Percentiles rank a stretch among this genome's conserved stretches.
Evolutionary conservation across 2,888 invertebrate genomes (phyloP).

Genomic region (Lepas anatifera): DNA sequence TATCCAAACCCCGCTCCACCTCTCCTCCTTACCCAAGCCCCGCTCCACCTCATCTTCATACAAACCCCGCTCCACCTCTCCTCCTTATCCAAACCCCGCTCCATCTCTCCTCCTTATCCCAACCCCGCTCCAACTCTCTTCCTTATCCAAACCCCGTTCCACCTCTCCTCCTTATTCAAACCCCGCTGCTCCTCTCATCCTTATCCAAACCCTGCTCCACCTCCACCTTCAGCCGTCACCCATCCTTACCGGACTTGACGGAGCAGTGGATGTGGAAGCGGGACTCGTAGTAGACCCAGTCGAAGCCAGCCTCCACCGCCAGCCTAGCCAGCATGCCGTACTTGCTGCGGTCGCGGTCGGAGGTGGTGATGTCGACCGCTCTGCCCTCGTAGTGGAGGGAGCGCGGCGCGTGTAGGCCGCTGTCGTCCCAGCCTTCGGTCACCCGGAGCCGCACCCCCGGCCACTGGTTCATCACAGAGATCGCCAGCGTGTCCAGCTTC

Average conservation of each 20-base stretch:
- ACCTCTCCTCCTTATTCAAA: too few relatives aligned
- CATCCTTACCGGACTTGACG: constrained; percentile 79
- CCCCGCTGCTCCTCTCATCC: too few relatives aligned
- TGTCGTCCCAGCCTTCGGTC: constrained; percentile 90
- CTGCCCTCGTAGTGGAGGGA: constrained; percentile 96
- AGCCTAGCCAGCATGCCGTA: constrained; percentile 91
- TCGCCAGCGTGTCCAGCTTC: constrained; percentile 82
- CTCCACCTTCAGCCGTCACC: neutral
- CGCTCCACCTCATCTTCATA: too few relatives aligned
- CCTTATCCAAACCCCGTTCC: too few relatives aligned
- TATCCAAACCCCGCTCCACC: too few relatives aligned
- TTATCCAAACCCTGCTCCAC: neutral
- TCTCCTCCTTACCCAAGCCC: too few relatives aligned
- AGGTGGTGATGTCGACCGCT: constrained; percentile 90
- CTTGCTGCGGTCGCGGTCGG: constrained; percentile 82
- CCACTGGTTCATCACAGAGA: constrained; percentile 97
- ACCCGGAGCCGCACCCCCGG: constrained; percentile 85
- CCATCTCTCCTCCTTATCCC: too few relatives aligned
- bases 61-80: too few relatives aligned
- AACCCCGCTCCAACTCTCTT: too few relatives aligned
- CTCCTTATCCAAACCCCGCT: too few relatives aligned
- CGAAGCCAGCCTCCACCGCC: constrained; percentile 94
- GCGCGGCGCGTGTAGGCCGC: constrained; percentile 58
- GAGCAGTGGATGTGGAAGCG: constrained; percentile 92
- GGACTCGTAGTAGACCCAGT: constrained; percentile 96